Evolutionary conservation across 2,888 invertebrate genomes (phyloP).

Genomic region (Ceramica pisi): DNA sequence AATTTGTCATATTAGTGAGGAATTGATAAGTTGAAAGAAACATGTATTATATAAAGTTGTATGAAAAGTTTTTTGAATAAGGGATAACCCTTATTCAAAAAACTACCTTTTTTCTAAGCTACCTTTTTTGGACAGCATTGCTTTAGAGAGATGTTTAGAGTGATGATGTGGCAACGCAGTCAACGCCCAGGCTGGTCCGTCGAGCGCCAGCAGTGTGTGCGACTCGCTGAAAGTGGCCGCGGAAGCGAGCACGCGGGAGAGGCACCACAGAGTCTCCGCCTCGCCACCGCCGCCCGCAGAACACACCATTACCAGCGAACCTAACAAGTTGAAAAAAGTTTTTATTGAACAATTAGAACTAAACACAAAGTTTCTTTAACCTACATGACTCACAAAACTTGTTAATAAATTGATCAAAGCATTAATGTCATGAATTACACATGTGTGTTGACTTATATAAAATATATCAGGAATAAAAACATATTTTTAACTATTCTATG

Average conservation of each 20-base stretch:
- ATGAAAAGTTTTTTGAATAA: too few relatives aligned
- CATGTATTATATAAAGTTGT: too few relatives aligned
- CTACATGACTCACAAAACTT: not conserved
- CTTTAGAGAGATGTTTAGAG: conserved; percentile 78
- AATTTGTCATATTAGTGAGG: too few relatives aligned
- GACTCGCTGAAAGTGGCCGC: conserved; percentile 94
- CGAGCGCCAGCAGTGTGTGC: conserved; percentile 94
- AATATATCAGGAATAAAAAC: too few relatives aligned
- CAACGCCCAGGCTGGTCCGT: conserved; percentile 97
- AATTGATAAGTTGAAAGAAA: too few relatives aligned
- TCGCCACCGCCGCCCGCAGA: conserved; percentile 86
- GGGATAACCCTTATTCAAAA: too few relatives aligned
- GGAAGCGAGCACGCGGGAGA: conserved; percentile 92
- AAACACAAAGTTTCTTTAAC: not conserved
- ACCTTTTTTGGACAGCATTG: conserved; percentile 82
- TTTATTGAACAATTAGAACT: conserved; percentile 1
- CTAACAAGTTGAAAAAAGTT: not conserved
- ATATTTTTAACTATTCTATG: conserved; percentile 89
- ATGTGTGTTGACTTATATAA: not conserved
- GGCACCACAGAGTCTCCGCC: conserved; percentile 88
- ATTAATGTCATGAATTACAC: not conserved
- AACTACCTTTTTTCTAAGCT: not conserved
- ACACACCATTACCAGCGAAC: conserved; percentile 88
- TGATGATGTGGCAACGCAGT: conserved; percentile 81
- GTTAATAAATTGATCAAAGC: not conserved